These are phyloP conservation scores for Pelusios castaneus DNA, from an alignment of 2,113 vertebrate species.

Conservation along the genomic window DNA sequence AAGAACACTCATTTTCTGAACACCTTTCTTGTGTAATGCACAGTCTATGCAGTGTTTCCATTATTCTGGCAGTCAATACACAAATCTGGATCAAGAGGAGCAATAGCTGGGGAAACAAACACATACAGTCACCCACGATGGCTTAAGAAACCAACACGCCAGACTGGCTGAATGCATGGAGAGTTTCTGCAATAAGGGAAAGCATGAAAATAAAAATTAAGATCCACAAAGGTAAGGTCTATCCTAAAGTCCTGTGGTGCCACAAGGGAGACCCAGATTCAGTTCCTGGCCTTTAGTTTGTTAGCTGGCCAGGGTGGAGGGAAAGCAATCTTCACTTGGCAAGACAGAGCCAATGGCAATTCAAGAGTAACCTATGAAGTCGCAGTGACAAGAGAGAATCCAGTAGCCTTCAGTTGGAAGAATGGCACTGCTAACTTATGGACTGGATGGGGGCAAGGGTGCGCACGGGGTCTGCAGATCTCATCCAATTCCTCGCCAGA, in stretches of 20 bases:
- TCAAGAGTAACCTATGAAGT: neutral
- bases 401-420: neutral
- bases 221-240: neutral
- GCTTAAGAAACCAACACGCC: neutral
- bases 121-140: no score
- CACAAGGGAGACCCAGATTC: neutral
- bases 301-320: neutral
- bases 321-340: neutral
- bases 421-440: neutral
- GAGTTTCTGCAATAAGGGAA: conserved; percentile 19
- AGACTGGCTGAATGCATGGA: neutral
- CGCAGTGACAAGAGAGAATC: neutral
- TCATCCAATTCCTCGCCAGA: neutral
- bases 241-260: neutral
- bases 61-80: conserved; percentile 22
- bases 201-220: neutral
- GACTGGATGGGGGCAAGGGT: neutral
- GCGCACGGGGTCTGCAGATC: neutral
- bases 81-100: neutral
- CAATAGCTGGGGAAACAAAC: neutral
- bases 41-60: conserved; percentile 28
- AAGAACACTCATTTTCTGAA: conserved; percentile 17
- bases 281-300: neutral
- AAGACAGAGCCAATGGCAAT: neutral
- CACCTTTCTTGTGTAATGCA: neutral